phyloP scores from a whole-genome alignment of 2,797 vertebrate genomes.

The Onychomys leucogaster region DNA sequence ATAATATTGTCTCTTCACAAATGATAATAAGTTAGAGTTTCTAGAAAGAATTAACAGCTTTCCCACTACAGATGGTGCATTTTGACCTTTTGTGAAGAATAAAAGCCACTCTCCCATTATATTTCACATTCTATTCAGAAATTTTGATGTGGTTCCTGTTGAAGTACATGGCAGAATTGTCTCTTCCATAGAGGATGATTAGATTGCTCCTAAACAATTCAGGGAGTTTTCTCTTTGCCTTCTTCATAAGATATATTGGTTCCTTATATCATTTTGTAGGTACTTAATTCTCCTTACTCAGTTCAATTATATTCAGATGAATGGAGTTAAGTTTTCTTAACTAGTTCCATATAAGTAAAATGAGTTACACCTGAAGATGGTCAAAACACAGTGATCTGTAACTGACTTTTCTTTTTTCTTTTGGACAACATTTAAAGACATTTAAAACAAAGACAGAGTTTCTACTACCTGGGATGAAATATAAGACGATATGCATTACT shows the following conservation, averaged over 20 bases:
- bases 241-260: background rate
- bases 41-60: constrained; percentile 10
- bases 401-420: background rate
- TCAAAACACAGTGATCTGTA: background rate
- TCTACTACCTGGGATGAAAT: background rate
- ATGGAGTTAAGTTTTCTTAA: background rate
- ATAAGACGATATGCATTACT: background rate
- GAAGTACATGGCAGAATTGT: background rate
- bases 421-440: background rate
- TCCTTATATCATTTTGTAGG: background rate
- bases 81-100: constrained; percentile 54
- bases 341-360: background rate
- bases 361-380: background rate
- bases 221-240: background rate
- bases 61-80: background rate
- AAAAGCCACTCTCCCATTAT: background rate
- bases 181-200: background rate
- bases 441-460: constrained; percentile 12
- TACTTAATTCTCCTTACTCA: background rate
- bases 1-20: background rate
- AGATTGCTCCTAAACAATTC: background rate
- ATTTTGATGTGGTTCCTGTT: constrained; percentile 31
- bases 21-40: background rate
- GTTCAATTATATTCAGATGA: background rate
- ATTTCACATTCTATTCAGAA: background rate